phyloP scores from a whole-genome alignment of 2,888 invertebrate species.

The Augochlorella aurata region DNA sequence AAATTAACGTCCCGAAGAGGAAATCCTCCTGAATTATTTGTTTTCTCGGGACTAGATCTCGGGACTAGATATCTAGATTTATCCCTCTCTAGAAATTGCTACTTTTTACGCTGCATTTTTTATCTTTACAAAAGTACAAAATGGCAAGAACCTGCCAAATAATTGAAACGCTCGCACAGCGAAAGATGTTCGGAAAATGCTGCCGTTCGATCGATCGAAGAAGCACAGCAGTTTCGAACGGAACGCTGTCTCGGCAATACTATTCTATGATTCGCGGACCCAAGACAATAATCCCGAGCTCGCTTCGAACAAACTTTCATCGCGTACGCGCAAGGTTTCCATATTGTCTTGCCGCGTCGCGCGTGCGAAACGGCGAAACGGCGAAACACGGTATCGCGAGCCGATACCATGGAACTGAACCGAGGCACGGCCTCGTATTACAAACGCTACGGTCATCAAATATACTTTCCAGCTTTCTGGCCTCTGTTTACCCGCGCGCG shows the following conservation, averaged over 20 bases:
- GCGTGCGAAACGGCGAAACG: neutral
- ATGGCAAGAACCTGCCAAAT: too few relatives aligned
- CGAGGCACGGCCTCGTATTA: neutral
- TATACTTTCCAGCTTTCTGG: neutral
- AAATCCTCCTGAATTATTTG: neutral
- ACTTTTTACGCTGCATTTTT: too few relatives aligned
- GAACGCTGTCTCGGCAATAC: neutral
- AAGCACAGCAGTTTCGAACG: neutral
- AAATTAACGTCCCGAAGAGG: slow-evolving; percentile 3
- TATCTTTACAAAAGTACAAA: too few relatives aligned
- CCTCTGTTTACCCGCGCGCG: neutral
- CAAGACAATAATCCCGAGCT: neutral
- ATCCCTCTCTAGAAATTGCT: too few relatives aligned
- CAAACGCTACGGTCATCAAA: neutral
- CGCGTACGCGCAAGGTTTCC: neutral
- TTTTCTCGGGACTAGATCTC: too few relatives aligned
- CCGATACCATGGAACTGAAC: neutral
- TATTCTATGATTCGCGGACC: neutral
- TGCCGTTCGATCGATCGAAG: too few relatives aligned
- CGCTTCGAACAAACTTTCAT: neutral
- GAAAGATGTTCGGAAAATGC: too few relatives aligned
- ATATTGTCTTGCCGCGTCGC: neutral
- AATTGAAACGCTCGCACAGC: too few relatives aligned
- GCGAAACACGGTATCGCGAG: neutral
- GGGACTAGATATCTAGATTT: too few relatives aligned